Evolutionary conservation across 2,888 invertebrate species (phyloP).

Genomic region (Ophion slaviceki): DNA sequence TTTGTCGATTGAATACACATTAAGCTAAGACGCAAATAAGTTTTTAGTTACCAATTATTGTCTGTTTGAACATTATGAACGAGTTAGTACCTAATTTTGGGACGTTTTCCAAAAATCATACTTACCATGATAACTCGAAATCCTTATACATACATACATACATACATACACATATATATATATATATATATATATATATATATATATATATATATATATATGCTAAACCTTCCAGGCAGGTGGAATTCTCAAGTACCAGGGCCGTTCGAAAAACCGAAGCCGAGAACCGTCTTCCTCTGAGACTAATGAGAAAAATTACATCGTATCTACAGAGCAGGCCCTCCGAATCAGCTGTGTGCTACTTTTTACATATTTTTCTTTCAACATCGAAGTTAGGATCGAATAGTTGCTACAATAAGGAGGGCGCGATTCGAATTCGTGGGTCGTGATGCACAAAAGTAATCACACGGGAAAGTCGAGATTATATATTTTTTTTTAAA

Average conservation of each 20-base stretch:
- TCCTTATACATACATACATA: background rate
- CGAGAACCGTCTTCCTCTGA: constrained; percentile 41
- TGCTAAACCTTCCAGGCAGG: constrained; percentile 49
- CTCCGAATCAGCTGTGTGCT: constrained; percentile 44
- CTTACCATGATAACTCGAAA: no score
- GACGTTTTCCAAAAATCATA: no score
- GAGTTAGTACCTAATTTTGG: no score
- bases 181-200: constrained; percentile 4
- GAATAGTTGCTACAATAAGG: background rate
- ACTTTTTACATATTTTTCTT: constrained; percentile 19
- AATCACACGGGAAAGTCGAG: background rate
- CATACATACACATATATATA: constrained; percentile 6
- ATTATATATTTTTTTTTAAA: no score
- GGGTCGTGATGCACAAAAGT: background rate
- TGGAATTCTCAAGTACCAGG: constrained; percentile 60
- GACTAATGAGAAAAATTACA: constrained; percentile 62
- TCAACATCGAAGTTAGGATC: background rate
- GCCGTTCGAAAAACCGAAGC: constrained; percentile 52
- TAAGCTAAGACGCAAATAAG: no score
- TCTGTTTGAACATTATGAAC: no score
- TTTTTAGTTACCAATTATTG: no score
- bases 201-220: constrained; percentile 13
- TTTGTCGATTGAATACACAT: no score
- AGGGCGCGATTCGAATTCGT: constrained; percentile 8
- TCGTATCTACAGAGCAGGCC: constrained; percentile 33